Evolutionary conservation across 2,113 vertebrate genomes (phyloP), one percentile per base, ranked within the genome.

Genomic region (Plectropomus leopardus): DNA sequence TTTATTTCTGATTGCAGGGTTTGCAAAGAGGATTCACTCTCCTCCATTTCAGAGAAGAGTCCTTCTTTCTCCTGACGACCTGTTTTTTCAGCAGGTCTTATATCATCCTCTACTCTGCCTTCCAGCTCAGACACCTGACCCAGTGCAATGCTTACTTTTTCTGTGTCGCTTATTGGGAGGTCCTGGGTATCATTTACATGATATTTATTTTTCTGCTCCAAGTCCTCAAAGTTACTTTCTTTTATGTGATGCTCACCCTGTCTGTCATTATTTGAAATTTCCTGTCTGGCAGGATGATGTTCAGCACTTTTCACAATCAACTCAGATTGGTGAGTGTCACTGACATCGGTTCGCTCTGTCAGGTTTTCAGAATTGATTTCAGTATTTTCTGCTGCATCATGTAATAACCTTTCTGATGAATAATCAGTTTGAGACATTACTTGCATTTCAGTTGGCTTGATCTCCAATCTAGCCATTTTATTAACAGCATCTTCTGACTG

Each of bases 1-100:
- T 61, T 21, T 17, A 5, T 40, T 47, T 68, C 74, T 74, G 77
- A 60, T 8, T 71, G 78, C 7, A 54, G 21, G 14, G 16, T 61
- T 78, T 73, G 58, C 32, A 47, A 32, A 69, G 21, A 40, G 2
- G 40, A 47, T 30, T 60, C 19, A 6, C n/a, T 58, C 13, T 72
- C 45, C 13, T 44, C 34, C 5, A 2, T 10, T 66, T 24, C 36
- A 57, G 30, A 51, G 19, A 44, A 15, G 24, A 36, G 1, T 82
- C 6, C 28, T 14, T 53, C 53, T 11, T 34, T 21, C 44, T 71
- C 1, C 44, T 45, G 44, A 45, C 17, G 16, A 45, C 32, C 15
- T 47, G 19, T n/a, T 51, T 60, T 23, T 11, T 83, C 61, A 80
- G 19, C 4, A 24, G 44, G 1, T 23, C n/a, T n/a, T n/a, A n/a